A percentile compares a stretch with the other conserved stretches of the same genome.
Conservation (phyloP, 2,888 invertebrate genomes). For the Nymphalis c-album region DNA sequence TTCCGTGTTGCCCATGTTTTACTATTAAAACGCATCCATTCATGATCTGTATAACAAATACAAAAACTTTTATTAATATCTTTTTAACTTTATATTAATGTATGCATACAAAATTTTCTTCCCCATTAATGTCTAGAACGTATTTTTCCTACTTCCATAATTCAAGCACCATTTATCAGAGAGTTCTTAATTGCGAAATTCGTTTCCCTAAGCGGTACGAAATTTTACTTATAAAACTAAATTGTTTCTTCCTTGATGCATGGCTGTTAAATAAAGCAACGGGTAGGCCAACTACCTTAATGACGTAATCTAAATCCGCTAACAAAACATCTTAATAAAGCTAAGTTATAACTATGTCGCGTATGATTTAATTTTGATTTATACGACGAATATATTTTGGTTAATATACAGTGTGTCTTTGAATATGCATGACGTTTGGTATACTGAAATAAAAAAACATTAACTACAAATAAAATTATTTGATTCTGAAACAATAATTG, state of each 20-base stretch:
- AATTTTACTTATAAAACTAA: slow-evolving; percentile 36
- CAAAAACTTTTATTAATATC: too few relatives aligned
- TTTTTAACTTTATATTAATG: background rate
- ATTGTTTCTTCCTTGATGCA: slow-evolving; percentile 31
- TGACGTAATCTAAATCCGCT: background rate
- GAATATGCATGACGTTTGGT: too few relatives aligned
- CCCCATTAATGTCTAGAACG: slow-evolving; percentile 8
- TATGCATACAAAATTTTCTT: background rate
- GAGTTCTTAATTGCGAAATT: slow-evolving; percentile 42
- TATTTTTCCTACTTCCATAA: slow-evolving; percentile 34
- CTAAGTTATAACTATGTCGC: slow-evolving; percentile 1
- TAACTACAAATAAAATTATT: too few relatives aligned
- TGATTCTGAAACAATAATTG: too few relatives aligned
- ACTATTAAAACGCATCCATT: too few relatives aligned
- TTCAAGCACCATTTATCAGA: slow-evolving; percentile 39
- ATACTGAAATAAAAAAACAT: too few relatives aligned
- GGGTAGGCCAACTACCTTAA: slow-evolving; percentile 5
- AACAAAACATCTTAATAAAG: background rate
- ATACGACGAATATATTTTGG: background rate
- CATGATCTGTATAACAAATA: too few relatives aligned
- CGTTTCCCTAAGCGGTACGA: slow-evolving; percentile 29
- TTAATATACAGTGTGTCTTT: too few relatives aligned
- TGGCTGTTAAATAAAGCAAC: slow-evolving; percentile 21
- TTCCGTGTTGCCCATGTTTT: too few relatives aligned
- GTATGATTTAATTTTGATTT: background rate